Base-by-base conservation (phyloP, 2,888 invertebrate genomes). In the Eupithecia subfuscata region DNA sequence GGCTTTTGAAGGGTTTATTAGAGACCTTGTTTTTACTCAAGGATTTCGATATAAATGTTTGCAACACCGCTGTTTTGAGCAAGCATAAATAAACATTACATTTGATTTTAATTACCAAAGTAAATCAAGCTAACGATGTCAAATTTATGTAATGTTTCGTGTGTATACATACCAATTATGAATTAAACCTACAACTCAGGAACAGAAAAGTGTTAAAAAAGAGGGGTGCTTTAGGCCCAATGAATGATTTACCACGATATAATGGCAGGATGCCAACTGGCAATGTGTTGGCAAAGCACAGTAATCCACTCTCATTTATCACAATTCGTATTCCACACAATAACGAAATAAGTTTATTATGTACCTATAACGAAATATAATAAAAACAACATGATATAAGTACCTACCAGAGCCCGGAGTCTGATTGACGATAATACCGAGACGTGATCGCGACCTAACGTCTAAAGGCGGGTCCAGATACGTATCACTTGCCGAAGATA, bases 1-100 rank as follows among this genome's bases (percentile, higher is more conserved):
- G 65, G 65, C 65, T 67, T 67, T 67, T 37, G 37, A 64, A 40
- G 22, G n/a, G 65, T 40, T 67, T 67, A 67, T 40, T 34, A 40
- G 37, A 37, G 65, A 67, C 40, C n/a, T 40, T 40, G 65, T 34
- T 14, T 22, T 25, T 11, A 40, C 11, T 67, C n/a, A 67, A 67
- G 65, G 37, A 18, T 40, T 67, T 22, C n/a, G 65, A n/a, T 67
- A 67, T n/a, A 40, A 65, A 67, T 67, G n/a, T 40, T 67, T 12
- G 12, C 22, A 34, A 18, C 65, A n/a, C n/a, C 22, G 40, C 16
- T 67, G 34, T n/a, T 67, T 40, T 67, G 65, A 18, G n/a, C 9
- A 37, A n/a, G 65, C 34, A 40, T 40, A 67, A 67, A 65, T 65
- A 12, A 22, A 40, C 12, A 67, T 67, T 14, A 67, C 18, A 67